Conservation (phyloP, 2,113 vertebrate genomes). For the Trichechus manatus region DNA sequence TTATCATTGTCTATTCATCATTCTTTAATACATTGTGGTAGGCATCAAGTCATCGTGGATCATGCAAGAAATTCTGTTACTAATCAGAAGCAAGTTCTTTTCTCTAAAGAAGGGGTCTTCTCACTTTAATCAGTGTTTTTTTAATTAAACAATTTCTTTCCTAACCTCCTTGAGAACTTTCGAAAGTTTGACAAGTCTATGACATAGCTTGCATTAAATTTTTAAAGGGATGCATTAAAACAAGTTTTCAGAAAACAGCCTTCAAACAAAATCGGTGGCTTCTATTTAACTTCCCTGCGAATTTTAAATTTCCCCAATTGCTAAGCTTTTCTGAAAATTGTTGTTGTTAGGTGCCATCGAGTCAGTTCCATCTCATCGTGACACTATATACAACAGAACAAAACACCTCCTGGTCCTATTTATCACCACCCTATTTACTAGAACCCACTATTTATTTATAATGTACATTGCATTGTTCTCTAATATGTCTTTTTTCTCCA, state of each 20-base stretch:
- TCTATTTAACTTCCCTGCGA: not conserved
- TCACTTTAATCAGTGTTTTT: not conserved
- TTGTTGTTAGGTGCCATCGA: too few species aligned
- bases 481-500: not conserved
- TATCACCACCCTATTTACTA: not conserved
- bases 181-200: not conserved
- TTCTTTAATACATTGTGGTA: not conserved
- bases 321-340: not conserved
- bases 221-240: slow-evolving; percentile 32
- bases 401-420: too few species aligned
- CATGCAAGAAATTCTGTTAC: not conserved
- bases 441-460: not conserved
- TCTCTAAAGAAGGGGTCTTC: not conserved
- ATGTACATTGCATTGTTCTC: not conserved
- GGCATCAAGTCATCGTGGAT: not conserved
- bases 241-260: slow-evolving; percentile 36
- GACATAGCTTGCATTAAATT: not conserved
- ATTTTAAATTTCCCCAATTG: not conserved
- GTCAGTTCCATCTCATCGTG: too few species aligned
- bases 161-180: not conserved
- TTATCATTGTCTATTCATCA: not conserved
- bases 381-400: too few species aligned
- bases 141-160: not conserved
- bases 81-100: not conserved
- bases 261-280: not conserved